Percentiles rank a stretch among this genome's conserved stretches.
Evolutionary conservation across 2,888 invertebrate genomes (phyloP).

Genomic region (Drosophila ochracea): DNA sequence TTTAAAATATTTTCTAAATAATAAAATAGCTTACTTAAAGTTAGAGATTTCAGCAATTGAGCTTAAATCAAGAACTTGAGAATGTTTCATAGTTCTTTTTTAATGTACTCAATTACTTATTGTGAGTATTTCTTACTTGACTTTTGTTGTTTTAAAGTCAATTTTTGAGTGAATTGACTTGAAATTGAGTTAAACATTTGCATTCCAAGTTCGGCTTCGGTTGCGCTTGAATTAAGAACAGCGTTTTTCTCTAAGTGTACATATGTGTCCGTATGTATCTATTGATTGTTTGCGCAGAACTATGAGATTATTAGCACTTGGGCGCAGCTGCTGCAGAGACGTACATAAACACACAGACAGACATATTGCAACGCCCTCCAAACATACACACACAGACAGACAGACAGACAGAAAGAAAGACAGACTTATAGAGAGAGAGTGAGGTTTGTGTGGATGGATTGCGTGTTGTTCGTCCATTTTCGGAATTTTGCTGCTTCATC

Average conservation of each 20-base stretch:
- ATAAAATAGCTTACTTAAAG: too few relatives aligned
- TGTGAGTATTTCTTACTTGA: not conserved
- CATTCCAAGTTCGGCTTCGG: too few relatives aligned
- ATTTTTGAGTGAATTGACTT: not conserved
- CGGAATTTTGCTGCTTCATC: constrained; percentile 79
- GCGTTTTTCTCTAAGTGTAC: not conserved
- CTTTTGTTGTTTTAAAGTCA: not conserved
- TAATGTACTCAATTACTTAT: not conserved
- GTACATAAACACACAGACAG: constrained; percentile 16
- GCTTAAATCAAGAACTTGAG: not conserved
- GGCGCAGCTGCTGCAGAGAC: constrained; percentile 74
- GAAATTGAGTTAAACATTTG: not conserved
- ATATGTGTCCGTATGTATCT: constrained; percentile 35
- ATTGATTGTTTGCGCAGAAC: constrained; percentile 73
- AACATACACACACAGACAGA: not conserved
- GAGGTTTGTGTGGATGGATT: constrained; percentile 43
- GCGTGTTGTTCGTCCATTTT: constrained; percentile 79
- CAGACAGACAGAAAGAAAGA: not conserved
- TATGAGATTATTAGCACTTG: constrained; percentile 83
- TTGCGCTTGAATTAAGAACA: not conserved
- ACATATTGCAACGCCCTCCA: too few relatives aligned
- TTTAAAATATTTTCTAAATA: not conserved
- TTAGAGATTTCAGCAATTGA: not conserved
- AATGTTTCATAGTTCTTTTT: not conserved
- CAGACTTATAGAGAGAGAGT: not conserved